Evolutionary conservation across 2,888 invertebrate species (phyloP), one percentile per base, ranked within the genome.

Genomic region (Gibbula magus): DNA sequence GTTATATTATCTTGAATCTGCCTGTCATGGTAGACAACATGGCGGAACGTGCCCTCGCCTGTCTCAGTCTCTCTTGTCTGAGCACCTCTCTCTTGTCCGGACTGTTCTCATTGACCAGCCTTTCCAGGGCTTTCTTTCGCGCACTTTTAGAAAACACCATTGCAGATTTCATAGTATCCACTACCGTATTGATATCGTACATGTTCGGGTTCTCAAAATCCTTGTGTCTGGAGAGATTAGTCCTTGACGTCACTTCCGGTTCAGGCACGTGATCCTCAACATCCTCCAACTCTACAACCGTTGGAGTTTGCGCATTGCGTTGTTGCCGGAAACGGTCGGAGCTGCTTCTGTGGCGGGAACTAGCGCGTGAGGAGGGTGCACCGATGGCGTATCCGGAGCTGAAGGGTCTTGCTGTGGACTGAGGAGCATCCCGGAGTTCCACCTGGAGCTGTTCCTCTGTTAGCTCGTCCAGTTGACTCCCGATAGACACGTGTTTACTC

Each of bases 91-190:
- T 51, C 29, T 53, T 52, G 20, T 75, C 54, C 16, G 75, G 75
- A 32, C 53, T 53, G n/a, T 32, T 75, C 20, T 54, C 22, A 32
- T 75, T 35, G 7, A 53, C 32, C 7, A 75, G 52, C 18, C 13
- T 18, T 25, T 75, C 75, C 2, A 75, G 35, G 32, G 53, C 53
- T 5, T 54, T 52, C 53, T 75, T 75, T 2, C 75, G 53, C 25
- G 75, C 53, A 35, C 53, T 29, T 75, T 75, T 75, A 29, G 75
- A 75, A 75, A 32, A 75, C 25, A 75, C 74, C 22, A 22, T 75
- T 18, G 52, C 74, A 52, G 22, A 22, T 51, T 75, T 75, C 52
- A 52, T 13, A 10, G 74, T 29, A 10, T 39, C 22, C 25, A n/a
- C 20, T 16, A 35, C 70, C 32, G 13, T 70, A 20, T 20, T 29